phyloP scores from a whole-genome alignment of 2,888 invertebrate species.

The Parascotia fuliginaria region DNA sequence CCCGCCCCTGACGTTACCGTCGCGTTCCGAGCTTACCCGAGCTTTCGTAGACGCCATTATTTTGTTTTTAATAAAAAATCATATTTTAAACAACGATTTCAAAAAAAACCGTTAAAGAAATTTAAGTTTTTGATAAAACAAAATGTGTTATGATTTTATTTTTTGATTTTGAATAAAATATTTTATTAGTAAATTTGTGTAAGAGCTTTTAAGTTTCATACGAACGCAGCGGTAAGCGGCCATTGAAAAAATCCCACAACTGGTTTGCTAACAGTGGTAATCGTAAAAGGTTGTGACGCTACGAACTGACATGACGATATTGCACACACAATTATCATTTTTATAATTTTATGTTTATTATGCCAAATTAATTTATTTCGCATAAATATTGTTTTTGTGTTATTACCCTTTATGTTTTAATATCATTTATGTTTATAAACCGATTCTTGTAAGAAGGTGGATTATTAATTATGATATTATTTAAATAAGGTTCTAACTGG shows the following conservation, averaged over 20 bases:
- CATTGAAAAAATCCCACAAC: conserved; percentile 52
- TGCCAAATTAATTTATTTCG: conserved; percentile 37
- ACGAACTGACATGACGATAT: conserved; percentile 30
- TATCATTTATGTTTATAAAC: background rate
- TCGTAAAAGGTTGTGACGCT: conserved; percentile 42
- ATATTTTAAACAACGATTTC: background rate
- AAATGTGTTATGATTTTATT: background rate
- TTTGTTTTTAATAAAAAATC: conserved; percentile 19
- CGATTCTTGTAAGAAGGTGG: background rate
- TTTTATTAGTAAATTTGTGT: conserved; percentile 4
- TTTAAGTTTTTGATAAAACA: background rate
- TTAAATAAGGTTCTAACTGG: no score
- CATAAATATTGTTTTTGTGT: conserved; percentile 14
- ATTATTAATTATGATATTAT: no score
- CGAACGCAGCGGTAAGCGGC: conserved; percentile 48
- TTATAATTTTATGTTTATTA: conserved; percentile 46
- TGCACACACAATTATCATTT: conserved; percentile 39
- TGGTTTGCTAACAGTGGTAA: conserved; percentile 40
- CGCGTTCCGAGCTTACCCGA: conserved; percentile 70
- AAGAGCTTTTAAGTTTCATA: conserved; percentile 37
- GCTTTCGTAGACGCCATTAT: conserved; percentile 55
- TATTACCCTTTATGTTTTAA: conserved; percentile 1
- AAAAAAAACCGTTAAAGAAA: background rate
- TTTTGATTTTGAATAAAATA: conserved; percentile 1
- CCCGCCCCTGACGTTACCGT: conserved; percentile 49